Conservation (phyloP, 2,888 invertebrate species). For the Macrosiphum euphorbiae region DNA sequence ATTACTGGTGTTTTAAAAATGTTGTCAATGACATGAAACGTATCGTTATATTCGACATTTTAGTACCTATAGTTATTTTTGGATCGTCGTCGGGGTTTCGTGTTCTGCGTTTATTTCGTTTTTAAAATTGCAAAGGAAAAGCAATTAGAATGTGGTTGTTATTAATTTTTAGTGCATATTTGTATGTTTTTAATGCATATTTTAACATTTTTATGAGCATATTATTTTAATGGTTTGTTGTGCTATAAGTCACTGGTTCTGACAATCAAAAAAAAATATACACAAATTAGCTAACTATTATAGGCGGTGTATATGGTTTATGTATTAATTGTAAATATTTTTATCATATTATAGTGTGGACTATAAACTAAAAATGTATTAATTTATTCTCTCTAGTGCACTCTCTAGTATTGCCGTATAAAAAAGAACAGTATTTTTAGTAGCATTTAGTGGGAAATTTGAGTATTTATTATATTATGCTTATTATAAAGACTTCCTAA, state of each 20-base stretch:
- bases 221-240: neutral
- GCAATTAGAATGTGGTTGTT: neutral
- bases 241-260: neutral
- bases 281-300: neutral
- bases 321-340: neutral
- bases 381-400: neutral
- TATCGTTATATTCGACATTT: neutral
- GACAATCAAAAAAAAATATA: neutral
- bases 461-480: neutral
- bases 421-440: neutral
- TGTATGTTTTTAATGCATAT: neutral
- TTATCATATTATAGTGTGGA: neutral
- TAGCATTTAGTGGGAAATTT: neutral
- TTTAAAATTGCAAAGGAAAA: neutral
- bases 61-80: neutral
- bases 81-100: neutral
- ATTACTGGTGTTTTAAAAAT: neutral
- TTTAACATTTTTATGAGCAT: neutral
- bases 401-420: neutral
- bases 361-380: neutral
- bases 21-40: neutral
- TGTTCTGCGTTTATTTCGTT: neutral
- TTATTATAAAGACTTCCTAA: neutral
- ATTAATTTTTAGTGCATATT: neutral
- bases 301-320: neutral